phyloP scores from a whole-genome alignment of 2,797 vertebrate species.

The Argentina silus region DNA sequence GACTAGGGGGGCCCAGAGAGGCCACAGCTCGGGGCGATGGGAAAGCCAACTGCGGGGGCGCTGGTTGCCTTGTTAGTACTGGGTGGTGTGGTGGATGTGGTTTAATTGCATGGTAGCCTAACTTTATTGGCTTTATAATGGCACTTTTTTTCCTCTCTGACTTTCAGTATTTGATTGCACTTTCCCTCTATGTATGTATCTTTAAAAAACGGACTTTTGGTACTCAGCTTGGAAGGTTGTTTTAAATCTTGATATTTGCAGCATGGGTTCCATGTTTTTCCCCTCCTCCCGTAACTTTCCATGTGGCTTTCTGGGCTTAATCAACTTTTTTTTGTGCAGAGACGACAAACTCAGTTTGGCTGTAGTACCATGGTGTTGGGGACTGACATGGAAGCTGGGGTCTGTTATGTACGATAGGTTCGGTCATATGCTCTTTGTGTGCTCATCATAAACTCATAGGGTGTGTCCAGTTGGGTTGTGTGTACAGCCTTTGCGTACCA shows the following conservation, averaged over 20 bases:
- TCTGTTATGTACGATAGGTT: not conserved
- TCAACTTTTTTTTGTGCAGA: not conserved
- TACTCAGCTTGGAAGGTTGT: constrained; percentile 61
- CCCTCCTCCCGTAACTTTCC: constrained; percentile 7
- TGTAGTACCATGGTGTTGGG: not conserved
- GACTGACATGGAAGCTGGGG: not conserved
- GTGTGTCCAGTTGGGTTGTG: constrained; percentile 21
- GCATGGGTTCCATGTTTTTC: constrained; percentile 42
- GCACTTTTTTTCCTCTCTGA: constrained; percentile 29
- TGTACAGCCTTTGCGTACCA: constrained; percentile 57
- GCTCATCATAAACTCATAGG: no score
- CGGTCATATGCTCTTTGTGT: not conserved
- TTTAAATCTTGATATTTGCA: constrained; percentile 33
- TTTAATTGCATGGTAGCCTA: constrained; percentile 62
- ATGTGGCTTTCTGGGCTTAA: not conserved
- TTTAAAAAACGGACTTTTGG: constrained; percentile 49
- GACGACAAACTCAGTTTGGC: no score
- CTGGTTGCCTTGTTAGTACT: constrained; percentile 60
- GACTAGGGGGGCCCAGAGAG: constrained; percentile 27
- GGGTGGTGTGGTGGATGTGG: constrained; percentile 38
- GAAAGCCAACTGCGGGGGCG: constrained; percentile 28
- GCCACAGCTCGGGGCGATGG: constrained; percentile 44
- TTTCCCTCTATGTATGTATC: constrained; percentile 49
- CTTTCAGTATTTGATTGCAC: constrained; percentile 66
- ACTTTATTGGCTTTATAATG: constrained; percentile 45